Base-by-base conservation (phyloP, 2,888 invertebrate species). In the Lampropteryx suffumata region DNA sequence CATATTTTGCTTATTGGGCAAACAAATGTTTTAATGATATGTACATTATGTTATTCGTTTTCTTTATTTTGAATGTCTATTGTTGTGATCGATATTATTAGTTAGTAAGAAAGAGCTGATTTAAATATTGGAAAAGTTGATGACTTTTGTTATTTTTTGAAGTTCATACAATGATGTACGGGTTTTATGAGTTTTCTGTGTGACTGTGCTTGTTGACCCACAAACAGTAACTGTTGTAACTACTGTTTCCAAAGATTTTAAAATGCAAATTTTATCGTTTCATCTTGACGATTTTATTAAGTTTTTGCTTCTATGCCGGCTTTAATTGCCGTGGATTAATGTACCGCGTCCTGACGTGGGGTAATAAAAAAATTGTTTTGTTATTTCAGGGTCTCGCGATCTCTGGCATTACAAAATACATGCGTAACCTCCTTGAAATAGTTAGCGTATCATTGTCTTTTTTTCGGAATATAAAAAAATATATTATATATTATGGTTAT, bases 251-350 rank as follows among this genome's bases (percentile, higher is more conserved):
- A 77, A 78, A 73, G 64, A 65, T 70, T 66, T 69, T 69, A 67
- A 69, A 65, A 71, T 50, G 49, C 52, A 44, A 45, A 11, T 46
- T 48, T 76, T 80, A 82, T 82, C 82, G 55, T 54, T 44, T 26
- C 49, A 85, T 84, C 84, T 84, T 73, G 69, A 77, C 65, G 71
- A 74, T 76, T 81, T 75, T 76, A 79, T 79, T 76, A 72, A 49
- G 73, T 70, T 65, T 67, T 65, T 68, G 53, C 64, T 63, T 68
- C 65, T 63, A 65, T 63, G 57, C 50, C 47, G 57, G 67, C 71
- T 58, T 57, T 59, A 63, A 74, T 76, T 71, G 62, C 56, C 50
- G 53, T 54, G 50, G 54, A 68, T 71, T 69, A 69, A 72, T 67
- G 65, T 60, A 40, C 56, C 56, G 45, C 50, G 47, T 60, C 57